phyloP scores from a whole-genome alignment of 2,113 vertebrate genomes.

The Nothobranchius furzeri region DNA sequence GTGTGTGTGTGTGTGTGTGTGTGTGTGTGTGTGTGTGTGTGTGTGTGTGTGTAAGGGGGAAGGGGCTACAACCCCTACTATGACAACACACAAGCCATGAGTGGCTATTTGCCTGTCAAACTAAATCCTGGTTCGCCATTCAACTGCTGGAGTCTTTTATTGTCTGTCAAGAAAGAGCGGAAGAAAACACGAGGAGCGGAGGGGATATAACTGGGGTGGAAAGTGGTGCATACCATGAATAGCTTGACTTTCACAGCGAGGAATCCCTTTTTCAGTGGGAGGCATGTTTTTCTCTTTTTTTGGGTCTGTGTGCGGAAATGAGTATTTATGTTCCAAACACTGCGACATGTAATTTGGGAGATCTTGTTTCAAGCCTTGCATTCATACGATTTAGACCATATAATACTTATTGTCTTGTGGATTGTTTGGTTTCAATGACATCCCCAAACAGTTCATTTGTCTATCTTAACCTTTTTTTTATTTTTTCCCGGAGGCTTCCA shows the following conservation, averaged over 20 bases:
- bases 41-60: too few species aligned
- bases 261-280: conserved; percentile 71
- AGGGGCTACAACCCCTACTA: conserved; percentile 38
- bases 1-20: background rate
- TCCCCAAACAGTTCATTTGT: conserved; percentile 34
- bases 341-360: conserved; percentile 68
- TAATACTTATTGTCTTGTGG: conserved; percentile 51
- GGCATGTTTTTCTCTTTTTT: conserved; percentile 31
- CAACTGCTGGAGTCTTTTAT: conserved; percentile 55
- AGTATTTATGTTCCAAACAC: conserved; percentile 69
- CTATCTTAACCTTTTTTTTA: conserved; percentile 11
- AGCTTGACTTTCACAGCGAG: conserved; percentile 64
- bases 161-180: conserved; percentile 53
- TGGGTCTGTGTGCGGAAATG: conserved; percentile 62
- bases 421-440: conserved; percentile 48
- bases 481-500: conserved; percentile 25
- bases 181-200: conserved; percentile 22
- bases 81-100: conserved; percentile 65
- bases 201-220: conserved; percentile 59
- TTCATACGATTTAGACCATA: conserved; percentile 63
- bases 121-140: conserved; percentile 59
- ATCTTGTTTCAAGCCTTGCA: conserved; percentile 56
- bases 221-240: conserved; percentile 69
- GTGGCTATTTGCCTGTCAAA: conserved; percentile 71
- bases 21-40: too few species aligned